phyloP scores from a whole-genome alignment of 2,888 invertebrate genomes.

The Onchidella celtica region DNA sequence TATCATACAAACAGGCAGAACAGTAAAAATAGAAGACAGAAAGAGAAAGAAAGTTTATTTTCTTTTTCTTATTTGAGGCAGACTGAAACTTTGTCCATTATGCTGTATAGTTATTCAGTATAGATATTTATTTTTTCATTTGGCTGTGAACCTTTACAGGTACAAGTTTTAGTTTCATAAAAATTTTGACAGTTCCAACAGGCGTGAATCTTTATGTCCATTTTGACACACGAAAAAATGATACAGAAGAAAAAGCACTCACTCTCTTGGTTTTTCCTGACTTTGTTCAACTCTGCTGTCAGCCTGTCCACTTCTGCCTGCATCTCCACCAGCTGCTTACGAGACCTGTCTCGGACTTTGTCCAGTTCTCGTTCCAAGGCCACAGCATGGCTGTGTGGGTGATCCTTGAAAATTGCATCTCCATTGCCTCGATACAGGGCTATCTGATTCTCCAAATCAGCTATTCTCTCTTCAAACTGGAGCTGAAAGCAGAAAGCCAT shows the following conservation, averaged over 20 bases:
- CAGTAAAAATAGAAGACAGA: too few relatives aligned
- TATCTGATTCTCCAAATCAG: constrained; percentile 73
- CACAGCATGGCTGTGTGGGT: constrained; percentile 73
- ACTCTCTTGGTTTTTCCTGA: constrained; percentile 59
- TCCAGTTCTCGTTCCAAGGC: constrained; percentile 76
- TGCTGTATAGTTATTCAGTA: too few relatives aligned
- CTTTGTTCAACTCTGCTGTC: constrained; percentile 62
- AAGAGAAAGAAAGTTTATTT: too few relatives aligned
- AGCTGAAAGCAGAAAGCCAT: constrained; percentile 61
- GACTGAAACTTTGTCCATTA: too few relatives aligned
- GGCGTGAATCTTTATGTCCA: too few relatives aligned
- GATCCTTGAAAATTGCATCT: constrained; percentile 55
- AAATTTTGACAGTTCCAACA: too few relatives aligned
- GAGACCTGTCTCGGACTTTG: constrained; percentile 70
- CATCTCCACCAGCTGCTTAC: constrained; percentile 69
- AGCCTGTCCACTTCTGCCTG: constrained; percentile 69
- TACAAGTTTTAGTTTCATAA: too few relatives aligned
- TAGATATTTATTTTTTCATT: too few relatives aligned
- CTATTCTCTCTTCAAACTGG: constrained; percentile 77
- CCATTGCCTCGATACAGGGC: constrained; percentile 60
- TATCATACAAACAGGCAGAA: too few relatives aligned
- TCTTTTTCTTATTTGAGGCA: too few relatives aligned
- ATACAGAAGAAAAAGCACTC: constrained; percentile 38
- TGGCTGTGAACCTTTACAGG: too few relatives aligned
- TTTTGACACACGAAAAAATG: too few relatives aligned